These are phyloP conservation scores for Pseudococcus viburni DNA, from an alignment of 2,888 invertebrate species.

Conservation along the genomic window DNA sequence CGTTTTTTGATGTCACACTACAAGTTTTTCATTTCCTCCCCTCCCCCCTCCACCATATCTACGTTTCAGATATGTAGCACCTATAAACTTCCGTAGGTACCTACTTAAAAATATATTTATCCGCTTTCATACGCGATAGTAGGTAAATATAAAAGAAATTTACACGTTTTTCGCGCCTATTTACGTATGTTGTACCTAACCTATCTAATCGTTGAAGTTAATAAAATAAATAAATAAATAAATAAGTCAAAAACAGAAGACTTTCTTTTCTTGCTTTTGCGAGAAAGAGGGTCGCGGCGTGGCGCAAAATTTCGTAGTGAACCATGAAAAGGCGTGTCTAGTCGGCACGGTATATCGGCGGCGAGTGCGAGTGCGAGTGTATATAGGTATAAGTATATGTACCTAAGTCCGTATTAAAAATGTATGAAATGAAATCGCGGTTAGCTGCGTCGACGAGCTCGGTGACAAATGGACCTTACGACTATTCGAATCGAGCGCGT, in stretches of 20 bases:
- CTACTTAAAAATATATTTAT: too few relatives aligned
- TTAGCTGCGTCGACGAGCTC: too few relatives aligned
- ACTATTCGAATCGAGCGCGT: not conserved
- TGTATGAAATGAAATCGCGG: not conserved
- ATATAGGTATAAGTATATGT: not conserved
- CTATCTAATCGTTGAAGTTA: not conserved
- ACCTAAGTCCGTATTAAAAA: not conserved
- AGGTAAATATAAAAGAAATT: not conserved
- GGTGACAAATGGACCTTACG: not conserved
- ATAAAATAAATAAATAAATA: constrained; percentile 3
- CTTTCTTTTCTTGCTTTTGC: not conserved
- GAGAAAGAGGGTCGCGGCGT: not conserved
- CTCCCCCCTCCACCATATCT: too few relatives aligned
- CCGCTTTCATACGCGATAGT: too few relatives aligned
- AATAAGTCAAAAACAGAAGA: constrained; percentile 37
- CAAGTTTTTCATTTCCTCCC: too few relatives aligned
- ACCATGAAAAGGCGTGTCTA: constrained; percentile 52
- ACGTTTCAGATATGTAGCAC: too few relatives aligned
- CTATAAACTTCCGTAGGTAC: too few relatives aligned
- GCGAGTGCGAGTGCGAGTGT: not conserved
- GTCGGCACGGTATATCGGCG: not conserved
- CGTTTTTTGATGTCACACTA: too few relatives aligned
- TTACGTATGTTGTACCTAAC: not conserved
- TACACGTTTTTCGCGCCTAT: not conserved
- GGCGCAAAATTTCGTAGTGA: not conserved